A percentile compares a stretch with the other conserved stretches of the same genome.
phyloP scores from a whole-genome alignment of 2,797 vertebrate species.

The Ctenopoma multispine region DNA sequence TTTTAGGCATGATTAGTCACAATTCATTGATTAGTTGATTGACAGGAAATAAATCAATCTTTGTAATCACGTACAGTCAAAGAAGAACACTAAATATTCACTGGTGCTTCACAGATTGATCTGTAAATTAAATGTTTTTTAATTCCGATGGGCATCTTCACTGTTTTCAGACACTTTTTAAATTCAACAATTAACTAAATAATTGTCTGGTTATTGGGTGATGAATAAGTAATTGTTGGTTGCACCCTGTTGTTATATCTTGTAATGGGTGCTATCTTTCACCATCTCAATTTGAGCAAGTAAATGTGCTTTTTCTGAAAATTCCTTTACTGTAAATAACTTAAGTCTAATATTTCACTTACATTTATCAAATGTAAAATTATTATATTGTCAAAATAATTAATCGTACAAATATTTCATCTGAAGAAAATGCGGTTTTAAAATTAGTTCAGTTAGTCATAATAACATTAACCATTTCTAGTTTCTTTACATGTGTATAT shows the following conservation, averaged over 20 bases:
- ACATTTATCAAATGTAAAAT: neutral
- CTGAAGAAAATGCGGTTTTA: neutral
- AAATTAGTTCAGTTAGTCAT: neutral
- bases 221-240: no score
- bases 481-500: no score
- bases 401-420: neutral
- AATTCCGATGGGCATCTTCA: neutral
- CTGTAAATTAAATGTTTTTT: neutral
- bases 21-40: neutral
- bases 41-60: conserved; percentile 1
- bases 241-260: neutral
- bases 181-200: no score
- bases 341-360: neutral
- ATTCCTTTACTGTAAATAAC: neutral
- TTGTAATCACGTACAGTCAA: conserved; percentile 3
- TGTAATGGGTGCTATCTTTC: neutral
- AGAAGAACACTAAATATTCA: neutral
- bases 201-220: neutral
- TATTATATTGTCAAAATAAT: neutral
- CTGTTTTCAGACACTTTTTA: neutral
- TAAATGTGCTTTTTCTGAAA: neutral
- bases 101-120: neutral
- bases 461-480: no score
- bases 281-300: neutral
- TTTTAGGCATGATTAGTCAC: neutral